Base-by-base conservation (phyloP, 2,113 vertebrate species). In the Pipra filicauda region DNA sequence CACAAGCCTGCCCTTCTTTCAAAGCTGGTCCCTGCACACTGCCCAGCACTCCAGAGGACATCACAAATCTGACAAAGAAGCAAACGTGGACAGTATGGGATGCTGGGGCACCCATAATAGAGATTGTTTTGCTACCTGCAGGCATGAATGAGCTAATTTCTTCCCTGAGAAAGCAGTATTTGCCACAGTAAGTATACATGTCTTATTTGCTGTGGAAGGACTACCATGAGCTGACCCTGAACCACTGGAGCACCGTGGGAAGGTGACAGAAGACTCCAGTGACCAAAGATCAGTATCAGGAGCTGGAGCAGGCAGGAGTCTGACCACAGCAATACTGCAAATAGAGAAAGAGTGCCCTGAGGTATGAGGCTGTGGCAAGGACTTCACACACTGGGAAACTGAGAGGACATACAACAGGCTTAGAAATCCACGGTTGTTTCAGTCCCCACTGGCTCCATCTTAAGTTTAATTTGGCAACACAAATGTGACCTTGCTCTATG, bases 1-100 rank as follows among this genome's bases (percentile, higher is more conserved):
- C 73, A 81, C 19, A 35, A 74, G 30, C 54, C 9, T 5, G 43
- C 35, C 43, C 33, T 5, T 7, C 77, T 46, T 44, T 35, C 71
- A 72, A 37, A 88, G 57, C 49, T 54, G 27, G 28, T 59, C 62
- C 52, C 55, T 61, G 24, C n/a, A 83, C 15, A 26, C 67, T 28
- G 31, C 44, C 51, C 57, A 59, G 28, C n/a, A 18, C 43, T 54
- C 37, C 39, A 59, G 35, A 17, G 30, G 23, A 37, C 15, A 64
- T 26, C 18, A 12, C 0, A 2, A 67, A 8, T 14, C 41, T 2
- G 3, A 57, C 13, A 85, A 54, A 87, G 39, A 2, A 5, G n/a
- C 18, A 58, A 67, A 82, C 0, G 0, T 11, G 37, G 43, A 15
- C 51, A 59, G 54, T 26, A 41, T 0, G 5, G 33, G 18, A 75